A percentile compares a stretch with the other conserved stretches of the same genome.
phyloP scores from a whole-genome alignment of 2,113 vertebrate species.

The Heptranchias perlo region DNA sequence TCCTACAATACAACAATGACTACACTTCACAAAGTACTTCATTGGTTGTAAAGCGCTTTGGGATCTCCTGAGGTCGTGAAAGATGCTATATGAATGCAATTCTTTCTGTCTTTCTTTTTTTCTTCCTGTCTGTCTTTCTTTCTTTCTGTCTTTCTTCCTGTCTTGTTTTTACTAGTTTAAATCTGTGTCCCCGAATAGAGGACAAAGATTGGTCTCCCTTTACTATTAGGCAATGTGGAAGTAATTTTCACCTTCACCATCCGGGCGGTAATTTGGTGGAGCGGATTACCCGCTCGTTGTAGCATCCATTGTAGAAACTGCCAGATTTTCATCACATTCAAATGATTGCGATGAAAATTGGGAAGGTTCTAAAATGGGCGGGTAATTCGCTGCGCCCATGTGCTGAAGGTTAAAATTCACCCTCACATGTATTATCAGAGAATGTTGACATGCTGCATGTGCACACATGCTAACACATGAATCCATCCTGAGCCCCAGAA shows the following conservation, averaged over 20 bases:
- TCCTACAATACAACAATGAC: no score
- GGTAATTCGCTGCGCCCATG: not conserved
- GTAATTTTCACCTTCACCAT: not conserved
- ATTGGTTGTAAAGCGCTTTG: no score
- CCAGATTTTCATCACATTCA: not conserved
- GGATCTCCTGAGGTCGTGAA: not conserved
- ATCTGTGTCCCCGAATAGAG: not conserved
- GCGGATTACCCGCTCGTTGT: not conserved
- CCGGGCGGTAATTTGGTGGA: not conserved
- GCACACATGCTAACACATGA: not conserved
- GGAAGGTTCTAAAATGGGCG: not conserved
- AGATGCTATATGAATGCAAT: not conserved
- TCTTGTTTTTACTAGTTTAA: not conserved
- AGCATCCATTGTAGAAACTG: not conserved
- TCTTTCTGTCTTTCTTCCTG: no score
- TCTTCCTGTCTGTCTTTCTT: no score
- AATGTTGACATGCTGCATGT: not conserved
- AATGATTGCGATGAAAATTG: not conserved
- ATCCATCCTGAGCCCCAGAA: not conserved
- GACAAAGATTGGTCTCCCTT: not conserved
- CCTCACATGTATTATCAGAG: not conserved
- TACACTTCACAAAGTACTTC: no score
- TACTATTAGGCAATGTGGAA: not conserved
- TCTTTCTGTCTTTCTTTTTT: not conserved
- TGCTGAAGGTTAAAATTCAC: not conserved